Evolutionary conservation across 2,113 vertebrate species (phyloP).

Genomic region (Lepus timidus): DNA sequence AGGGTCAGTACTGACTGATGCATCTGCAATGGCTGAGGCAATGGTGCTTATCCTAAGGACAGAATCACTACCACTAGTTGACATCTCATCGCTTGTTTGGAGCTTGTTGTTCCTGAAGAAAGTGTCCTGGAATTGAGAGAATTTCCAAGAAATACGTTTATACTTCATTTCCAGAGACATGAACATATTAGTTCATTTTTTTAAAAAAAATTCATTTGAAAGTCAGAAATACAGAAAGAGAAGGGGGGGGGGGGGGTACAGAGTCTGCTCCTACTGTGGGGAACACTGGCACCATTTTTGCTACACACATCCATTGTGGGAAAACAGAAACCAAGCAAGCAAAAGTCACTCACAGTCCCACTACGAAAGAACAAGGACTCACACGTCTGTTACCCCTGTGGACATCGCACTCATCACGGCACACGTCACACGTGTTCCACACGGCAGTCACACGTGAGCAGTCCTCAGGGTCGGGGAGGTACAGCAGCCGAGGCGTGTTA

Average conservation of each 20-base stretch:
- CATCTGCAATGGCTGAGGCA: conserved; percentile 94
- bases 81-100: not conserved
- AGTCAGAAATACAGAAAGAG: too few relatives aligned
- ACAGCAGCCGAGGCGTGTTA: too few relatives aligned
- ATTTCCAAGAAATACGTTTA: conserved; percentile 26
- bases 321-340: not conserved
- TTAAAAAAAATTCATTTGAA: too few relatives aligned
- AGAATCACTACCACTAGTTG: conserved; percentile 78
- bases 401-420: not conserved
- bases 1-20: conserved; percentile 94
- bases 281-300: too few relatives aligned
- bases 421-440: too few relatives aligned
- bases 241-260: rapidly evolving
- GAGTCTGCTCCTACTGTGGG: not conserved
- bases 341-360: not conserved
- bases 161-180: not conserved
- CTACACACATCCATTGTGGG: rapidly evolving
- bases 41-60: conserved; percentile 96
- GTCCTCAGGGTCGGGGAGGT: too few relatives aligned
- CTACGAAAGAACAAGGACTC: not conserved
- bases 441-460: too few relatives aligned
- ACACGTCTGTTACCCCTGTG: rapidly evolving
- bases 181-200: not conserved
- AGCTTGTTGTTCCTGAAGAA: conserved; percentile 49
- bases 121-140: conserved; percentile 81